phyloP scores from a whole-genome alignment of 2,888 invertebrate genomes.

The Labia minor region DNA sequence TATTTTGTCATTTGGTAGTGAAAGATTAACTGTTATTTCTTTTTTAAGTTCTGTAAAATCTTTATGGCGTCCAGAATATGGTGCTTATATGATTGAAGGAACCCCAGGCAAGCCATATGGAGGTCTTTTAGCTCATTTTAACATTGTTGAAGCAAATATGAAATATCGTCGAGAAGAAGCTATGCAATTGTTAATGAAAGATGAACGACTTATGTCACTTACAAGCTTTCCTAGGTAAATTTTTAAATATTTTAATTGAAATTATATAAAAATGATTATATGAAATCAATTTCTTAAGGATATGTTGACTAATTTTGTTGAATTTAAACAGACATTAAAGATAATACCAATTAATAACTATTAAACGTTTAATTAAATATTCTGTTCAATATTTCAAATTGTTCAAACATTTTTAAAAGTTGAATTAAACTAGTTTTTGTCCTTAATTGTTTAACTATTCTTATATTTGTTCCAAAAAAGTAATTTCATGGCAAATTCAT shows the following conservation, averaged over 20 bases:
- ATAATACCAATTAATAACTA: no score
- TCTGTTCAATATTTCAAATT: no score
- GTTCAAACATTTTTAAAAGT: background rate
- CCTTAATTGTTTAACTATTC: no score
- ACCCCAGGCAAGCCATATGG: slow-evolving; percentile 96
- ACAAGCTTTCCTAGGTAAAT: slow-evolving; percentile 84
- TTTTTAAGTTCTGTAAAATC: slow-evolving; percentile 58
- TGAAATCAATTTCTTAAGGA: background rate
- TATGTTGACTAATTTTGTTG: no score
- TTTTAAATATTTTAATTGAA: slow-evolving; percentile 15
- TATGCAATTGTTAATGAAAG: slow-evolving; percentile 57
- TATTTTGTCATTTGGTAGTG: slow-evolving; percentile 30
- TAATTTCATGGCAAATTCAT: no score
- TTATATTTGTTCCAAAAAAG: no score
- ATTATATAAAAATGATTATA: no score
- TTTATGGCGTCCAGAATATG: slow-evolving; percentile 96
- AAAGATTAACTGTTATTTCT: background rate
- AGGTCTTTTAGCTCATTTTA: slow-evolving; percentile 89
- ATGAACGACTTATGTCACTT: slow-evolving; percentile 79
- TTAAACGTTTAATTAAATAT: no score
- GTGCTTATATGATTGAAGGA: slow-evolving; percentile 97
- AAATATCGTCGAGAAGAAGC: slow-evolving; percentile 68
- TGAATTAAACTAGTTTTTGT: no score
- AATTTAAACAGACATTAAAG: no score
- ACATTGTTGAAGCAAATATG: slow-evolving; percentile 98